These are phyloP conservation scores for Gymnodraco acuticeps DNA, from an alignment of 2,797 vertebrate genomes.

Conservation along the genomic window DNA sequence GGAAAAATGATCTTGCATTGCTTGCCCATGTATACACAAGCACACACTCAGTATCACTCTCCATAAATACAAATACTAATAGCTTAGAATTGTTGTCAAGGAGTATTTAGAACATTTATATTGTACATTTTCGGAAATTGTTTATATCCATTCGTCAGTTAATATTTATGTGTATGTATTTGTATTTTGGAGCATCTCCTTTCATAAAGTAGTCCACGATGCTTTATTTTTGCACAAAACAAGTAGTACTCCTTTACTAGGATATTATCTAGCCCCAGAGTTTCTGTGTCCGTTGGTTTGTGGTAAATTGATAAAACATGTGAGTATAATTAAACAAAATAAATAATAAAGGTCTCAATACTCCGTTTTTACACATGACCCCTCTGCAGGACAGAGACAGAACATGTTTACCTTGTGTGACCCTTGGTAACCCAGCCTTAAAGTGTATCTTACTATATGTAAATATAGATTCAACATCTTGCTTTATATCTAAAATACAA, in stretches of 20 bases:
- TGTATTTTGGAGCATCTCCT: not conserved
- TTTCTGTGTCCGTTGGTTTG: not conserved
- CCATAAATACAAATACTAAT: not conserved
- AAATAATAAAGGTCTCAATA: not conserved
- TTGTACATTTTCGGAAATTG: not conserved
- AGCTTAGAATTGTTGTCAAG: no score
- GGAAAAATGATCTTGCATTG: no score
- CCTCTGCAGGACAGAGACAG: not conserved
- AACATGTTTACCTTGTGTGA: not conserved
- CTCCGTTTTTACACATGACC: not conserved
- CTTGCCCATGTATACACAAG: not conserved
- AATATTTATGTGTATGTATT: not conserved
- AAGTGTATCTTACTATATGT: no score
- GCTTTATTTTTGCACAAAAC: not conserved
- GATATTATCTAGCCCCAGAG: no score
- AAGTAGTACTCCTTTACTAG: not conserved
- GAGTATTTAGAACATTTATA: not conserved
- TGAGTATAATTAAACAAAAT: not conserved
- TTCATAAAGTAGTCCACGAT: no score
- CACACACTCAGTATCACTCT: not conserved
- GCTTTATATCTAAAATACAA: not conserved
- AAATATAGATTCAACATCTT: not conserved
- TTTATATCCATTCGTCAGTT: not conserved
- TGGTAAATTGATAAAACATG: not conserved
- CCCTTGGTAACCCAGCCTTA: not conserved